These are phyloP conservation scores for Tuberolachnus salignus DNA, from an alignment of 2,888 invertebrate genomes.

Conservation along the genomic window DNA sequence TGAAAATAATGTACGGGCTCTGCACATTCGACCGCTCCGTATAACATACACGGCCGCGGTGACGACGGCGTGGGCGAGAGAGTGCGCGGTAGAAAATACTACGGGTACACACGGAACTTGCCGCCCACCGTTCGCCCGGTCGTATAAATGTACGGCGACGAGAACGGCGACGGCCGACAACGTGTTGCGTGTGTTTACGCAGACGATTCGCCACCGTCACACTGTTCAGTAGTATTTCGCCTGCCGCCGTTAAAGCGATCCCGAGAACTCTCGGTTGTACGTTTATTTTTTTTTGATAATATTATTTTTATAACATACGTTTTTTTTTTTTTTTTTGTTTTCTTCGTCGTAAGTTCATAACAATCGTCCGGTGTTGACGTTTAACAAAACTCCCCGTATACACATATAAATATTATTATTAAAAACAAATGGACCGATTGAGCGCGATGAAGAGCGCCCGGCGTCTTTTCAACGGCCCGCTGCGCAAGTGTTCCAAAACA, in stretches of 20 bases:
- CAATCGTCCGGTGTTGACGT: background rate
- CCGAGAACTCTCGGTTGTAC: background rate
- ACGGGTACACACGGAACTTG: slow-evolving; percentile 16
- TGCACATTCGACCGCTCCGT: slow-evolving; percentile 6
- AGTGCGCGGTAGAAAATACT: slow-evolving; percentile 7
- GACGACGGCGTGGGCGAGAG: background rate
- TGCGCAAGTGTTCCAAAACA: slow-evolving; percentile 31
- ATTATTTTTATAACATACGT: too few species aligned
- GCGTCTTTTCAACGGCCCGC: slow-evolving; percentile 22
- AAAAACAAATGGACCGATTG: slow-evolving; percentile 39
- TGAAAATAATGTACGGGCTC: background rate
- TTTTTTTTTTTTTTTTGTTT: background rate
- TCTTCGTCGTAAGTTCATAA: too few species aligned
- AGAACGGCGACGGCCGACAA: slow-evolving; percentile 22
- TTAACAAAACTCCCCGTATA: background rate
- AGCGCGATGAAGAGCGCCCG: slow-evolving; percentile 40
- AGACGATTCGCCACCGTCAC: background rate
- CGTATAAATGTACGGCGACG: slow-evolving; percentile 2
- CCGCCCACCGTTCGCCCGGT: slow-evolving; percentile 14
- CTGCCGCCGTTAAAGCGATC: background rate
- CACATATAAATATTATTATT: background rate
- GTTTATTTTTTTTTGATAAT: background rate
- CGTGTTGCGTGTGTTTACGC: slow-evolving; percentile 54
- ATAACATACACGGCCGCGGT: background rate
- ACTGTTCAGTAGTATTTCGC: background rate